Conservation (phyloP, 2,797 vertebrate genomes). For the Dicrostonyx torquatus region DNA sequence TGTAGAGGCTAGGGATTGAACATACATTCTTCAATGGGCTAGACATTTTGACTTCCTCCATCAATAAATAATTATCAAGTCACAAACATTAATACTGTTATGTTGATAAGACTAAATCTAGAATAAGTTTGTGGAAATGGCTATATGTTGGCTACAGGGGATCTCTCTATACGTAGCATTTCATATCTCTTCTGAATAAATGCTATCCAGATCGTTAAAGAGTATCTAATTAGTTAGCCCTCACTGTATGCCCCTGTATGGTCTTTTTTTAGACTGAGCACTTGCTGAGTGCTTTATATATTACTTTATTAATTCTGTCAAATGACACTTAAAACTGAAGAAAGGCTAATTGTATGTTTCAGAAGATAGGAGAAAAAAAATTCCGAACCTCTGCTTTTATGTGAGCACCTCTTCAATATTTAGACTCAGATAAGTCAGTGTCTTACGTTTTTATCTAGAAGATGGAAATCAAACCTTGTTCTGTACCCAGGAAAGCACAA, state of each 20-base stretch:
- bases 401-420: not conserved
- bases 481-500: not conserved
- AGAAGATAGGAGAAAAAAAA: constrained; percentile 24
- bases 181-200: constrained; percentile 36
- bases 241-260: not conserved
- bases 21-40: not conserved
- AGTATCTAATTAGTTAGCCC: not conserved
- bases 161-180: not conserved
- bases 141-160: not conserved
- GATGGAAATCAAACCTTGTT: not conserved
- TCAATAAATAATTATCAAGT: not conserved
- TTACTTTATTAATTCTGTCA: constrained; percentile 34
- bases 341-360: not conserved
- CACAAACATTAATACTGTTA: not conserved
- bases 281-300: not conserved
- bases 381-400: constrained; percentile 18
- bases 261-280: not conserved
- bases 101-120: not conserved
- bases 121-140: not conserved
- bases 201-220: not conserved
- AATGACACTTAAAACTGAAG: not conserved
- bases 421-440: not conserved
- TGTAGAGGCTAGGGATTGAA: not conserved
- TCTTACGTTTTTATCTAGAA: not conserved
- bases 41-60: not conserved